These are phyloP conservation scores for Lasioglossum marginatum DNA, from an alignment of 2,888 invertebrate genomes.

Conservation along the genomic window DNA sequence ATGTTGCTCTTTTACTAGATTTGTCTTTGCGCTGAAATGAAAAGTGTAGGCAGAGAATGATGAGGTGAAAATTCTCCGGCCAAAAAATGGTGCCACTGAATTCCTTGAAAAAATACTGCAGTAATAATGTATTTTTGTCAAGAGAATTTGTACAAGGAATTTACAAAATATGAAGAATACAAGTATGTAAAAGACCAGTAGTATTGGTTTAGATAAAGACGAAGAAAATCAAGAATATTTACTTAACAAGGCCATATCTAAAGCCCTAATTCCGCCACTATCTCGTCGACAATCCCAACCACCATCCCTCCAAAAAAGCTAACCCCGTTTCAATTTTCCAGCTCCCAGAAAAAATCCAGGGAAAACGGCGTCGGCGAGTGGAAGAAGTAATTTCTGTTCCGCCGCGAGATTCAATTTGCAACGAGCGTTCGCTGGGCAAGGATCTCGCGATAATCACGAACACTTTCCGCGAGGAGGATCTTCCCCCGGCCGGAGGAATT, in stretches of 20 bases:
- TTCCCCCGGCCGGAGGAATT: conserved; percentile 30
- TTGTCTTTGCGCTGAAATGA: neutral
- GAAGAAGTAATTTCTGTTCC: neutral
- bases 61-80: neutral
- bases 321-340: neutral
- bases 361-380: neutral
- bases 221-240: neutral
- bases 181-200: no score
- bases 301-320: neutral
- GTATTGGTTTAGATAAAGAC: no score
- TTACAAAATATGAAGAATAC: no score
- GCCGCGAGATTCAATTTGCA: conserved; percentile 32
- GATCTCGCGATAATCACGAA: conserved; percentile 17
- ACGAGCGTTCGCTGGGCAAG: neutral
- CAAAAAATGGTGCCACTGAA: neutral
- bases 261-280: no score
- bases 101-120: no score
- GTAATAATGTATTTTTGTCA: no score
- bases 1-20: neutral
- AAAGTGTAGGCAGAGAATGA: neutral
- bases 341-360: neutral
- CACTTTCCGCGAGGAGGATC: conserved; percentile 20
- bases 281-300: neutral
- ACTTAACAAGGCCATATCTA: neutral
- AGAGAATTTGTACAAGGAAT: no score